Conservation (phyloP, 1,140 invertebrate species). For the Meloidogyne floridensis region DNA sequence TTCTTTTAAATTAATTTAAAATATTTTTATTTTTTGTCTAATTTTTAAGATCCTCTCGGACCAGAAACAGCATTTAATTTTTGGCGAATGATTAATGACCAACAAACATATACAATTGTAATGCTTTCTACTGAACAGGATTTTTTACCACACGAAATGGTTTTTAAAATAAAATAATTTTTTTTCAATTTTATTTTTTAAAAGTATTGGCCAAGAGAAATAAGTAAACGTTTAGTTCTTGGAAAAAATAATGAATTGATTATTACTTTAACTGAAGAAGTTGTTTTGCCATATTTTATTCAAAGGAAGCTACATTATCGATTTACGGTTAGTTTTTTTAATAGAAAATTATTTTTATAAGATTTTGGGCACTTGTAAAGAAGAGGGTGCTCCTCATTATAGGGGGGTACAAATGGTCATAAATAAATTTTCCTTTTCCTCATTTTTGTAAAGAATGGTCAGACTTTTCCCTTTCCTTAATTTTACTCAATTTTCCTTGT, state of each 20-base stretch:
- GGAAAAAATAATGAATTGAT: constrained; percentile 55
- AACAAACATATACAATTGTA: constrained; percentile 81
- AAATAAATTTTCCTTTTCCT: no score
- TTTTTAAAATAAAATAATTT: no score
- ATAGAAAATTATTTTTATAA: no score
- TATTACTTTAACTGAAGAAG: constrained; percentile 42
- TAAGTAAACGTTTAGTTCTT: constrained; percentile 32
- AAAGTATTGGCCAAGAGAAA: constrained; percentile 59
- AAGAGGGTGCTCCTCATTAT: no score
- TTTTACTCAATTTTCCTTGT: no score
- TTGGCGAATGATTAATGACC: constrained; percentile 98
- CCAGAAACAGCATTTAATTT: constrained; percentile 76
- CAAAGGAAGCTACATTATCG: constrained; percentile 51
- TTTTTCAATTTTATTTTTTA: constrained; percentile 22
- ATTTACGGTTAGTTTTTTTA: constrained; percentile 46
- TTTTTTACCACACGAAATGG: constrained; percentile 67
- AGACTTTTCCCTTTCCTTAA: no score
- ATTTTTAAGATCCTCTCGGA: constrained; percentile 79
- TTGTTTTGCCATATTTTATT: constrained; percentile 34
- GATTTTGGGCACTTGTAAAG: no score
- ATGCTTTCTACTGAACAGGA: constrained; percentile 95
- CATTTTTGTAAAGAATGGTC: no score
- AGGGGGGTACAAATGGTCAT: no score
- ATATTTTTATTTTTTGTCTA: neutral
- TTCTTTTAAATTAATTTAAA: neutral